Conservation (phyloP, 2,113 vertebrate genomes). For the Morone chrysops region DNA sequence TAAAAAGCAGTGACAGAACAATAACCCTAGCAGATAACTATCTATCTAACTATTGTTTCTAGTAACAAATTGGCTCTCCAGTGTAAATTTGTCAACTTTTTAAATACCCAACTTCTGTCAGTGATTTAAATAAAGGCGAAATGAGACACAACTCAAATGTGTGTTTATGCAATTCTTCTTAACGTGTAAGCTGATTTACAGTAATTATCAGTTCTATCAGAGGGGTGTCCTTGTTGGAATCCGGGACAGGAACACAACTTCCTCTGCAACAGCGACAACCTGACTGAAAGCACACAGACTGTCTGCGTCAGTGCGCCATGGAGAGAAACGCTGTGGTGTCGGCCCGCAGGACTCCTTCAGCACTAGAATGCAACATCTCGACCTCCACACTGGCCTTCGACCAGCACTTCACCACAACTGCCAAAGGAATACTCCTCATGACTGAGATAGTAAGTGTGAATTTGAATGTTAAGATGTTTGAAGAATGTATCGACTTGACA, state of each 20-base stretch:
- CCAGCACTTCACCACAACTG: constrained; percentile 71
- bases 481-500: neutral
- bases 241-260: constrained; percentile 65
- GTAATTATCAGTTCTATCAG: constrained; percentile 6
- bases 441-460: constrained; percentile 82
- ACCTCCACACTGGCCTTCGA: constrained; percentile 79
- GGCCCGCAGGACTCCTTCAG: constrained; percentile 29
- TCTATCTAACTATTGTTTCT: neutral
- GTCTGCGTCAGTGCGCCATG: constrained; percentile 49
- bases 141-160: constrained; percentile 1
- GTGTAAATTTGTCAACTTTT: neutral
- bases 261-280: constrained; percentile 52
- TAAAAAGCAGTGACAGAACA: neutral
- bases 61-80: neutral
- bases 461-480: constrained; percentile 6
- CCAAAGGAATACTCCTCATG: constrained; percentile 69
- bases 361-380: constrained; percentile 53
- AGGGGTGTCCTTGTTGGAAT: constrained; percentile 54
- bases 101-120: neutral
- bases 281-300: constrained; percentile 9
- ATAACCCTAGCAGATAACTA: neutral
- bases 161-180: neutral
- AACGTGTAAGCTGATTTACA: neutral
- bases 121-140: neutral
- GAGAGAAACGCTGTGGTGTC: constrained; percentile 42